Evolutionary conservation across 2,797 vertebrate genomes (phyloP).

Genomic region (Propithecus perrieri): DNA sequence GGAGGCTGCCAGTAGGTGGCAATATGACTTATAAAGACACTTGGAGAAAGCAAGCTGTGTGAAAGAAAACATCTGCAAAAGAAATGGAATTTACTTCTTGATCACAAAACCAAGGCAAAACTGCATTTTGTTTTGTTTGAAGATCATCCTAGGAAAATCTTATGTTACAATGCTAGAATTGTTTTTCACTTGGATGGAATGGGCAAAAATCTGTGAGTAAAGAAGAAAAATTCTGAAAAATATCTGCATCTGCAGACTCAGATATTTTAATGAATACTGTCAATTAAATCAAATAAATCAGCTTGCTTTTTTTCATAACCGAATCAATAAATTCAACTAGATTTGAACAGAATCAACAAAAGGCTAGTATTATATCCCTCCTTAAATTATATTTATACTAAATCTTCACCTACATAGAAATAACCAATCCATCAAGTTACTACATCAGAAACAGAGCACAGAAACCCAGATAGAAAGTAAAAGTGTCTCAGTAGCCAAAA

Average conservation of each 20-base stretch:
- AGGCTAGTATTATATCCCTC: not conserved
- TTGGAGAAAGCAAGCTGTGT: not conserved
- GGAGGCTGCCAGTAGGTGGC: constrained; percentile 67
- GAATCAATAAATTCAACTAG: not conserved
- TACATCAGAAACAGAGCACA: not conserved
- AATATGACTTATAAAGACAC: constrained; percentile 30
- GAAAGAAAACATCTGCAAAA: not conserved
- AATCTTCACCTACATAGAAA: not conserved
- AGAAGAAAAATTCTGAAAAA: not conserved
- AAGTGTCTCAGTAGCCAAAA: not conserved
- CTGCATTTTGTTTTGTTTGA: not conserved
- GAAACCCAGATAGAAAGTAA: not conserved
- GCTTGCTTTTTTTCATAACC: not conserved
- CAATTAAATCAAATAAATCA: not conserved
- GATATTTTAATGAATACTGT: not conserved
- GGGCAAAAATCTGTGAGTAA: not conserved
- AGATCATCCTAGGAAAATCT: not conserved
- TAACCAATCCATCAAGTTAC: not conserved
- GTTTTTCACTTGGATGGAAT: not conserved
- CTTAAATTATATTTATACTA: not conserved
- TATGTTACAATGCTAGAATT: not conserved
- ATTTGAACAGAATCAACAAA: not conserved
- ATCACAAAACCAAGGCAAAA: not conserved
- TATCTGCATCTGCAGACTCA: not conserved
- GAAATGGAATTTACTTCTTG: not conserved